phyloP scores from a whole-genome alignment of 2,113 vertebrate species.

The Leiothrix lutea region DNA sequence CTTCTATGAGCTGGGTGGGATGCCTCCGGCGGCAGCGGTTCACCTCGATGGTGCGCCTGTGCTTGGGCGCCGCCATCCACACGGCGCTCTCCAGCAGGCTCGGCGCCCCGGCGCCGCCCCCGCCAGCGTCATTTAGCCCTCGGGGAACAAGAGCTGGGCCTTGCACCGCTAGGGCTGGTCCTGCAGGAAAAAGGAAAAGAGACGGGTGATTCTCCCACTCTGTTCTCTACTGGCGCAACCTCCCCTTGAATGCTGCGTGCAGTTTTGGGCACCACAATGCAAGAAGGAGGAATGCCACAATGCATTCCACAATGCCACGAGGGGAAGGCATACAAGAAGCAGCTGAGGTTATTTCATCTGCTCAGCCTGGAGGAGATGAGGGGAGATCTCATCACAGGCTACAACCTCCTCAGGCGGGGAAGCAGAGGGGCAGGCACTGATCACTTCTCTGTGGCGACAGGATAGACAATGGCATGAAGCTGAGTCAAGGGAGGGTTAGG shows the following conservation, averaged over 20 bases:
- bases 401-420: neutral
- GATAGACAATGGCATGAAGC: neutral
- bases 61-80: slow-evolving; percentile 97
- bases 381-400: neutral
- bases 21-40: slow-evolving; percentile 89
- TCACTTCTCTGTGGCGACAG: neutral
- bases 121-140: neutral
- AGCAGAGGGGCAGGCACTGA: neutral
- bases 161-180: slow-evolving; percentile 78
- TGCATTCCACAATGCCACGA: no score
- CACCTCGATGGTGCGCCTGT: slow-evolving; percentile 88
- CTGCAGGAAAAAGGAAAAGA: slow-evolving; percentile 41
- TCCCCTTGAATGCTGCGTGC: neutral
- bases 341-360: neutral
- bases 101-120: neutral
- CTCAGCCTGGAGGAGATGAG: neutral
- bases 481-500: neutral
- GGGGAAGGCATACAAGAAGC: neutral
- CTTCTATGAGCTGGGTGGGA: slow-evolving; percentile 78
- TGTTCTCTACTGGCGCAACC: neutral
- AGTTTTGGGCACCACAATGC: neutral
- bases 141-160: slow-evolving; percentile 62
- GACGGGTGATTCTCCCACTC: neutral
- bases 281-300: no score
- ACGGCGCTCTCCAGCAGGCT: slow-evolving; percentile 76